phyloP scores from a whole-genome alignment of 2,888 invertebrate species.

The Phyllotreta cruciferae region DNA sequence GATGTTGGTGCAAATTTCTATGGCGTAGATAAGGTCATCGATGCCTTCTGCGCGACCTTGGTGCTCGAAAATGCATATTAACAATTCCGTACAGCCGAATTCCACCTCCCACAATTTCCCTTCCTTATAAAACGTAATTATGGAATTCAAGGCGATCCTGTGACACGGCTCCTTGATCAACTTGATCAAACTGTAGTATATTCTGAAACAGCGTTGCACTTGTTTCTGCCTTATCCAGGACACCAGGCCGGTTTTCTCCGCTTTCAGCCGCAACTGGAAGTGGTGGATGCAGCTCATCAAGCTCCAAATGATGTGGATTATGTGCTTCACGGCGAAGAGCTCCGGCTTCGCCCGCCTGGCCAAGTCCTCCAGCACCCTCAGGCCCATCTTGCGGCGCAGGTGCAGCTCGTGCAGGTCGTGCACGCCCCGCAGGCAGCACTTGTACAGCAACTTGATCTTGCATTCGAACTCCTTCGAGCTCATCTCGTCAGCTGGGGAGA shows the following conservation, averaged over 20 bases:
- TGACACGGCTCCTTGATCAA: constrained; percentile 49
- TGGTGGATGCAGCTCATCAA: constrained; percentile 54
- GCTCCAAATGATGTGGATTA: constrained; percentile 52
- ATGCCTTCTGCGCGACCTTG: constrained; percentile 45
- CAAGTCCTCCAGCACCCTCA: constrained; percentile 41
- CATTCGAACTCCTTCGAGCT: constrained; percentile 24
- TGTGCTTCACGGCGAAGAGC: constrained; percentile 39
- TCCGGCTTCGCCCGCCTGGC: constrained; percentile 38
- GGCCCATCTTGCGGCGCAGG: constrained; percentile 35
- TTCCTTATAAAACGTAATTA: constrained; percentile 56
- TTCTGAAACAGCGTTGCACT: constrained; percentile 44
- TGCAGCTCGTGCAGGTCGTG: constrained; percentile 44
- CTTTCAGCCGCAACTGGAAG: constrained; percentile 50
- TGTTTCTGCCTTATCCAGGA: constrained; percentile 29
- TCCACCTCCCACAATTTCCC: constrained; percentile 60
- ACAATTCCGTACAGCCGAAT: constrained; percentile 55
- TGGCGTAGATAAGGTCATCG: constrained; percentile 25
- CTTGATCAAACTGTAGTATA: constrained; percentile 47
- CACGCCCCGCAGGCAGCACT: constrained; percentile 43
- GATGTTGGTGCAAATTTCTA: constrained; percentile 36
- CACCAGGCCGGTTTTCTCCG: constrained; percentile 18
- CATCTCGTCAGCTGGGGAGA: constrained; percentile 15
- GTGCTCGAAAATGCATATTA: constrained; percentile 49
- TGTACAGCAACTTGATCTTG: constrained; percentile 29
- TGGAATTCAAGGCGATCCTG: constrained; percentile 52